A percentile compares a stretch with the other conserved stretches of the same genome.
Conservation (phyloP, 2,888 invertebrate genomes). For the Drosophila cracens region DNA sequence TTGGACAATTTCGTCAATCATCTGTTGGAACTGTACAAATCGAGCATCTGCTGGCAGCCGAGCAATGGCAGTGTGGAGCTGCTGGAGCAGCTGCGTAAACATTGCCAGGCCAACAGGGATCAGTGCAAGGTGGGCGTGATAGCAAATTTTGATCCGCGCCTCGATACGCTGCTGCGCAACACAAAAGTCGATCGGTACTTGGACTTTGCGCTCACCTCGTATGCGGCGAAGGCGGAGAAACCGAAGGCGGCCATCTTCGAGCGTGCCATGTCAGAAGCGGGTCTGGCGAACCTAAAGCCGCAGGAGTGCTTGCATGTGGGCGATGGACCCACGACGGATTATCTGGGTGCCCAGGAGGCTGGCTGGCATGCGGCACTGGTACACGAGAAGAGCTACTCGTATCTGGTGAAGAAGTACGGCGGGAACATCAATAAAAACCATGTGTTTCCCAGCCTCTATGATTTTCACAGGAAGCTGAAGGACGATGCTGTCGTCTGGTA, state of each 20-base stretch:
- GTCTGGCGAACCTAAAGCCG: conserved; percentile 85
- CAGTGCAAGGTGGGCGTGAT: conserved; percentile 89
- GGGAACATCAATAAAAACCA: conserved; percentile 84
- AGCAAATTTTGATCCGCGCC: conserved; percentile 95
- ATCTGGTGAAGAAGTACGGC: conserved; percentile 84
- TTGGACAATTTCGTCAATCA: conserved; percentile 86
- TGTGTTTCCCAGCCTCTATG: conserved; percentile 86
- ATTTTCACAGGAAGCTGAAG: conserved; percentile 85
- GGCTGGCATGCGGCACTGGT: conserved; percentile 91
- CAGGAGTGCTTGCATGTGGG: conserved; percentile 93
- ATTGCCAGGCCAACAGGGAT: conserved; percentile 38
- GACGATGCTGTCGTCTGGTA: conserved; percentile 83
- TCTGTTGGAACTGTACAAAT: conserved; percentile 90
- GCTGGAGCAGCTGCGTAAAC: conserved; percentile 86
- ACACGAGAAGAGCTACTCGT: conserved; percentile 83
- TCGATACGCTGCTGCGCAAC: conserved; percentile 89
- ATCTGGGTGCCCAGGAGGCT: conserved; percentile 89
- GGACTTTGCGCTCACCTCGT: conserved; percentile 92
- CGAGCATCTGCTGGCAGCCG: conserved; percentile 90
- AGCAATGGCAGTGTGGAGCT: conserved; percentile 88
- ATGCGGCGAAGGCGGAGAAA: conserved; percentile 90
- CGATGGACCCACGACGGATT: conserved; percentile 91
- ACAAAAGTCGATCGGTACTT: conserved; percentile 90
- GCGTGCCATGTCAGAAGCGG: conserved; percentile 86
- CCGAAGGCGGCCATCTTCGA: conserved; percentile 91